These are phyloP conservation scores for Montipora foliosa DNA, from an alignment of 64 coral and sea anemone genomes.

Conservation along the genomic window DNA sequence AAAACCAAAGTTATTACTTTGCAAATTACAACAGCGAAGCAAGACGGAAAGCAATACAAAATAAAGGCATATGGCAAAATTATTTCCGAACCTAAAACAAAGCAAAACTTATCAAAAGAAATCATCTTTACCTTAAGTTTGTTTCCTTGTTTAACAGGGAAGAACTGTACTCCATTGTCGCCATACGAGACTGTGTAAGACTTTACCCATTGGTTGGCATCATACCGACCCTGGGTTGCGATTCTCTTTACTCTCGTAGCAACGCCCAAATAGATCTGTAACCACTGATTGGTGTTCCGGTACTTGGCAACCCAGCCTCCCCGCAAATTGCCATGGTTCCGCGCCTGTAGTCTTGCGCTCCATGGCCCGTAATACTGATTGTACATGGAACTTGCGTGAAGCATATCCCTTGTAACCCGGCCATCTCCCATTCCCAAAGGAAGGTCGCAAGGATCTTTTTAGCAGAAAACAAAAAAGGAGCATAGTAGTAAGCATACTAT, in stretches of 20 bases:
- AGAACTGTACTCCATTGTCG: constrained; percentile 45
- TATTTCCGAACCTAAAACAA: too few species aligned
- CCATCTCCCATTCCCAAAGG: constrained; percentile 84
- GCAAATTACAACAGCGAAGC: too few species aligned
- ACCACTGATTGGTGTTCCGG: constrained; percentile 39
- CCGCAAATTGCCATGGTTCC: constrained; percentile 52
- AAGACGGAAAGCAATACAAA: too few species aligned
- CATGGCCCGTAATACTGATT: constrained; percentile 81
- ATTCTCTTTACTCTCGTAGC: constrained; percentile 35
- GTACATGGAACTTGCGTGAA: constrained; percentile 78
- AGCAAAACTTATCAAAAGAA: background rate
- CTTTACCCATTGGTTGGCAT: constrained; percentile 66
- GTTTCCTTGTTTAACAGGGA: constrained; percentile 36
- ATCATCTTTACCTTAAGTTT: constrained; percentile 25
- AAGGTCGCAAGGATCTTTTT: constrained; percentile 79
- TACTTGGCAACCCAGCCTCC: constrained; percentile 60
- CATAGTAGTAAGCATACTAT: background rate
- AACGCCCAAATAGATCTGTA: constrained; percentile 53
- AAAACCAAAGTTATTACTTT: too few species aligned
- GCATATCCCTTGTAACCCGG: constrained; percentile 64
- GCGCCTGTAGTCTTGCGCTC: constrained; percentile 76
- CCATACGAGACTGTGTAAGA: constrained; percentile 58
- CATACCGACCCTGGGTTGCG: constrained; percentile 74
- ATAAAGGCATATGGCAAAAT: too few species aligned
- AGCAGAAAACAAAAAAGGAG: background rate